Conservation (phyloP, 2,888 invertebrate species). For the Trypoxylon attenuatum region DNA sequence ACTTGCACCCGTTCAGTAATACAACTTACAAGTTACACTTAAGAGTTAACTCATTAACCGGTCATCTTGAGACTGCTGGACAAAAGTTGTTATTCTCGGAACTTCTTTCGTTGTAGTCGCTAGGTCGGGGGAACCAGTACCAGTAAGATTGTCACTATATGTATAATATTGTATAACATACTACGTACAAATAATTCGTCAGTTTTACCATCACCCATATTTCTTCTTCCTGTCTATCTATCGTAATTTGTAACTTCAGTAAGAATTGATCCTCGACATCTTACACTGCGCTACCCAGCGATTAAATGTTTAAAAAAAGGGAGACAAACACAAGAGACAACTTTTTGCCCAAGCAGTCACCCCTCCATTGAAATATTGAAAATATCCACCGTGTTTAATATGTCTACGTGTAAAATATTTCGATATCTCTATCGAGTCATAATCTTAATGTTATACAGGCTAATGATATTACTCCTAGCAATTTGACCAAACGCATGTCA, state of each 20-base stretch:
- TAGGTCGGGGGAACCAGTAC: constrained; percentile 19
- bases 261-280: too few relatives aligned
- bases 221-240: too few relatives aligned
- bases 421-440: constrained; percentile 45
- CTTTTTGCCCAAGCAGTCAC: constrained; percentile 41
- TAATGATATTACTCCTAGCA: constrained; percentile 44
- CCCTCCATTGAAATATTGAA: constrained; percentile 48
- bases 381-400: constrained; percentile 45
- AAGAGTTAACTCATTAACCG: constrained; percentile 44
- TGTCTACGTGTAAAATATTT: constrained; percentile 58
- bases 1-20: constrained; percentile 26
- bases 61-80: constrained; percentile 49
- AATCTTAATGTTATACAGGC: constrained; percentile 41
- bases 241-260: too few relatives aligned
- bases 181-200: constrained; percentile 21
- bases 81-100: constrained; percentile 37
- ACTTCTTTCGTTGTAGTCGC: constrained; percentile 40
- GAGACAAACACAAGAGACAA: constrained; percentile 30
- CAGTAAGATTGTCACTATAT: background rate
- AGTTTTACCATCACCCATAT: too few relatives aligned
- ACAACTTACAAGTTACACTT: constrained; percentile 46
- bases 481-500: constrained; percentile 40
- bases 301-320: too few relatives aligned
- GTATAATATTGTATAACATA: constrained; percentile 2
- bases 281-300: too few relatives aligned